Percentiles rank a stretch among this genome's conserved stretches.
These are phyloP conservation scores for Triplophysa dalaica DNA, from an alignment of 2,113 vertebrate genomes.

Conservation along the genomic window DNA sequence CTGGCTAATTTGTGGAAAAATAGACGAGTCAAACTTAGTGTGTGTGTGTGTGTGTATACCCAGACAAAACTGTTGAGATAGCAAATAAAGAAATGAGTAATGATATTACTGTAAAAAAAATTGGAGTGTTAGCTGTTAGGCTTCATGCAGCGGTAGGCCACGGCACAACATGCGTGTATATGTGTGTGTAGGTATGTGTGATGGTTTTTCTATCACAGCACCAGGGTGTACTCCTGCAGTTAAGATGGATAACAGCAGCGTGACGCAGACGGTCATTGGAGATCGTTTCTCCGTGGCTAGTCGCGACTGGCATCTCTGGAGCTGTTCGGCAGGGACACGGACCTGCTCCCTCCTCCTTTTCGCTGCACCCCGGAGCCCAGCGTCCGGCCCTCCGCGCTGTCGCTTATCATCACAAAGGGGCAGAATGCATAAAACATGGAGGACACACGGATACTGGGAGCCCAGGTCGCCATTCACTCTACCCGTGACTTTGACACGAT, in stretches of 20 bases:
- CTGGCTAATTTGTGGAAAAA: slow-evolving; percentile 4
- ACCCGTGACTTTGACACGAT: slow-evolving; percentile 75
- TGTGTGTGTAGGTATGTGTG: slow-evolving; percentile 2
- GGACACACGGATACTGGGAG: slow-evolving; percentile 74
- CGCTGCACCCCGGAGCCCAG: slow-evolving; percentile 70
- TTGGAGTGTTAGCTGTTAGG: slow-evolving; percentile 1
- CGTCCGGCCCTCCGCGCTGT: slow-evolving; percentile 70
- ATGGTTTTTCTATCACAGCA: background rate
- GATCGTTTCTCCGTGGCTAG: background rate
- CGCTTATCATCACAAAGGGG: slow-evolving; percentile 81
- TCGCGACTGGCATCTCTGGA: background rate
- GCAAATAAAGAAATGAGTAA: background rate
- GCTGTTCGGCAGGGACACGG: background rate
- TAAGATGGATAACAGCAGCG: slow-evolving; percentile 9
- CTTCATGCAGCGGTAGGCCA: background rate
- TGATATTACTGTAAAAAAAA: background rate
- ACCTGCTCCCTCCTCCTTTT: slow-evolving; percentile 60
- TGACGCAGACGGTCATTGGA: background rate
- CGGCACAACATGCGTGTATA: background rate
- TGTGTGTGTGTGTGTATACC: background rate
- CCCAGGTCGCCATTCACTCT: slow-evolving; percentile 73
- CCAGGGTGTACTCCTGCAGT: background rate
- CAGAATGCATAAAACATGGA: slow-evolving; percentile 81
- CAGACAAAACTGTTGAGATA: background rate
- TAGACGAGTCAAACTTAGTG: background rate